Evolutionary conservation across 2,113 vertebrate species (phyloP).

Genomic region (Panthera uncia): DNA sequence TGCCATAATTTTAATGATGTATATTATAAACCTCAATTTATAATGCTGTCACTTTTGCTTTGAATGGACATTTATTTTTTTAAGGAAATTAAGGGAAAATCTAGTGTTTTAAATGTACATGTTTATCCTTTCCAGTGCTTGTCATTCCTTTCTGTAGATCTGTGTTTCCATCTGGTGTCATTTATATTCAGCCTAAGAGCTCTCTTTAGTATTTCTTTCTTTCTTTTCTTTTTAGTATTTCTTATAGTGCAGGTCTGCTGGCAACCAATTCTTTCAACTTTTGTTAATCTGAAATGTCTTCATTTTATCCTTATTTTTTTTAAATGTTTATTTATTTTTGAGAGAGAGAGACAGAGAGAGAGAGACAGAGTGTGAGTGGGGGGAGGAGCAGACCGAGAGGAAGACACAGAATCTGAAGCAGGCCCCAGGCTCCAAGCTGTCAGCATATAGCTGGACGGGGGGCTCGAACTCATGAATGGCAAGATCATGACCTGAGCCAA

Average conservation of each 20-base stretch:
- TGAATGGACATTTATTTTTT: background rate
- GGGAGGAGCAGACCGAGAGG: no score
- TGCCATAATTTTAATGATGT: background rate
- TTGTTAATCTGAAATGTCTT: background rate
- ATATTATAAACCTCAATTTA: background rate
- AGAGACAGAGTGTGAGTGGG: no score
- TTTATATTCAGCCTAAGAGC: background rate
- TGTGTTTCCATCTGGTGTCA: background rate
- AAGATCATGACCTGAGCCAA: no score
- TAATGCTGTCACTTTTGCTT: background rate
- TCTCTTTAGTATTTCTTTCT: background rate
- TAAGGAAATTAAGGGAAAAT: background rate
- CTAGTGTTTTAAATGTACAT: background rate
- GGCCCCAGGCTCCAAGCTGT: no score
- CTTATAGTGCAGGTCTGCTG: background rate
- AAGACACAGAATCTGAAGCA: no score
- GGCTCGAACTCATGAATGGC: no score
- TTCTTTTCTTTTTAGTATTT: background rate
- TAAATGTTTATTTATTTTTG: no score
- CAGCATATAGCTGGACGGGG: no score
- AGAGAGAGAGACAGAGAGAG: no score
- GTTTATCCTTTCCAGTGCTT: background rate
- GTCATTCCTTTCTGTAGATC: background rate
- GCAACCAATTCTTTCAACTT: background rate
- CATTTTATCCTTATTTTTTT: background rate